Conservation (phyloP, 1,140 invertebrate genomes). For the Thaumatotibia leucotreta region DNA sequence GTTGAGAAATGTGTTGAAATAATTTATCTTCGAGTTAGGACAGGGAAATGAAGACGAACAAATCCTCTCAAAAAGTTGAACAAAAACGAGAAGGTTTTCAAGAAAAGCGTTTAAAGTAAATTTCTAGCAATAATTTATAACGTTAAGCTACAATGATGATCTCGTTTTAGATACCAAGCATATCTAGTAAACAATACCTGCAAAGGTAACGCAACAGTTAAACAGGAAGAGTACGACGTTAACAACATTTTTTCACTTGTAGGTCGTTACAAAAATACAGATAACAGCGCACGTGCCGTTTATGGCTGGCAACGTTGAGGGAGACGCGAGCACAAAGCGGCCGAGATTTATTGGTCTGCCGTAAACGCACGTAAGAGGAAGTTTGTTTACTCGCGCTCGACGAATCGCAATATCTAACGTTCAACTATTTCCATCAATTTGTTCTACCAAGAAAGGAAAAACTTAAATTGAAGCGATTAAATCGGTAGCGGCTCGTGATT, state of each 20-base stretch:
- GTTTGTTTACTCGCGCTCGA: constrained; percentile 46
- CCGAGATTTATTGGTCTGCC: constrained; percentile 57
- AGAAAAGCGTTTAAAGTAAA: constrained; percentile 57
- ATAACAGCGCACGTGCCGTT: constrained; percentile 58
- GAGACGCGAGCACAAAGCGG: constrained; percentile 49
- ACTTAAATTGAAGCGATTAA: constrained; percentile 69
- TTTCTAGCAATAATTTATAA: constrained; percentile 48
- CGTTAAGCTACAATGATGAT: constrained; percentile 30
- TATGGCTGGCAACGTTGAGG: constrained; percentile 54
- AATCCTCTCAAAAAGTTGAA: constrained; percentile 45
- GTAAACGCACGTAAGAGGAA: constrained; percentile 53
- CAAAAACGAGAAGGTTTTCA: constrained; percentile 66
- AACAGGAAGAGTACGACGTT: constrained; percentile 38
- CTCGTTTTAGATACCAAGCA: constrained; percentile 25
- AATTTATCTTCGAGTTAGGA: constrained; percentile 69
- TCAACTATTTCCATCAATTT: constrained; percentile 61
- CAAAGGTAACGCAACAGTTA: constrained; percentile 32
- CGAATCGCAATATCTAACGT: constrained; percentile 63
- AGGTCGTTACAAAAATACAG: constrained; percentile 58
- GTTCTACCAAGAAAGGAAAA: constrained; percentile 57
- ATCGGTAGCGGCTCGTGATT: constrained; percentile 53
- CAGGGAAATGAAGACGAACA: constrained; percentile 57
- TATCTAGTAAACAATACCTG: constrained; percentile 33
- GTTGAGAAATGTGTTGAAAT: constrained; percentile 71
- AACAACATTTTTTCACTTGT: constrained; percentile 55